Conservation (phyloP, 2,888 invertebrate genomes). For the Eupithecia inturbata region DNA sequence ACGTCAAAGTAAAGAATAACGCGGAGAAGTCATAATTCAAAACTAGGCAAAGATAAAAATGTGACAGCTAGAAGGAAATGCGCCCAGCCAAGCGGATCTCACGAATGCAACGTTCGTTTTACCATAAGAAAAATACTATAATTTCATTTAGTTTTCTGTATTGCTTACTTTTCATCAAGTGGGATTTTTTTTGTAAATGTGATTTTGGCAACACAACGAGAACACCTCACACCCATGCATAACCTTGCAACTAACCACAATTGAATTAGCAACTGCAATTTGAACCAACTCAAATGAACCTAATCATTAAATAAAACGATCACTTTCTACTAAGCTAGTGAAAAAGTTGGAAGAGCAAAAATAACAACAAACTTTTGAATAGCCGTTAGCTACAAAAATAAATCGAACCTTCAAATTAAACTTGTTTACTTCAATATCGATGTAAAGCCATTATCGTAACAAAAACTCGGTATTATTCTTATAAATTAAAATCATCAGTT, state of each 20-base stretch:
- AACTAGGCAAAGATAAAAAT: constrained; percentile 69
- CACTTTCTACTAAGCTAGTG: not conserved
- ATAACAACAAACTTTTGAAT: constrained; percentile 15
- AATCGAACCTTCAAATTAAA: constrained; percentile 21
- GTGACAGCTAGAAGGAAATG: constrained; percentile 70
- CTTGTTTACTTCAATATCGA: constrained; percentile 29
- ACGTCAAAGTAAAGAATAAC: constrained; percentile 58
- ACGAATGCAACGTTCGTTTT: constrained; percentile 63
- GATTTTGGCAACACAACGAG: too few species aligned
- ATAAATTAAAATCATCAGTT: constrained; percentile 57
- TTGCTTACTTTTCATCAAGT: not conserved
- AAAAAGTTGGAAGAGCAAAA: not conserved
- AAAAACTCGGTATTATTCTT: constrained; percentile 36
- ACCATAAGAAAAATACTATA: constrained; percentile 1
- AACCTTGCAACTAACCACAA: too few species aligned
- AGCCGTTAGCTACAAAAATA: constrained; percentile 17
- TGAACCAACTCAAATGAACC: not conserved
- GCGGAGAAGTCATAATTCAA: constrained; percentile 64
- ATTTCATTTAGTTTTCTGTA: not conserved
- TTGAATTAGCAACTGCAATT: too few species aligned
- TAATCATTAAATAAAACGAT: not conserved
- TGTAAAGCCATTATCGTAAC: constrained; percentile 24
- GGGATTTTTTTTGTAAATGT: not conserved
- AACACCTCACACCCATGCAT: too few species aligned
- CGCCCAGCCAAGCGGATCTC: constrained; percentile 66